Percentiles rank a stretch among this genome's conserved stretches.
Conservation (phyloP, 2,888 invertebrate species). For the Chromoteleia sp. region DNA sequence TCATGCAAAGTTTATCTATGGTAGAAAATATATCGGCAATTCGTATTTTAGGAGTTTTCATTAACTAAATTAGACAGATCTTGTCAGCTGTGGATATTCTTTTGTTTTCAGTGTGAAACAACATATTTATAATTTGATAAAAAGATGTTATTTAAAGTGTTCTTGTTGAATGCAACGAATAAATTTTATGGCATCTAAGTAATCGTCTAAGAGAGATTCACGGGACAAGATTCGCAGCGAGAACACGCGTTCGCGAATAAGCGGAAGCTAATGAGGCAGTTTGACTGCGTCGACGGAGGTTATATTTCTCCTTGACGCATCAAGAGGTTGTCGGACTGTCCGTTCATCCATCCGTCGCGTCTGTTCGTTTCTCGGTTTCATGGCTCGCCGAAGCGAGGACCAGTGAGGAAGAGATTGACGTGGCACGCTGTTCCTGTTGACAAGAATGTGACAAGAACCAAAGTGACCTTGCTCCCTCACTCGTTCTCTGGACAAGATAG, state of each 20-base stretch:
- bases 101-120: no score
- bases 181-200: conserved; percentile 31
- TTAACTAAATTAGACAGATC: no score
- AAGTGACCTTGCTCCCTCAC: conserved; percentile 79
- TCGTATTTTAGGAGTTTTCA: no score
- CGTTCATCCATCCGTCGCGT: conserved; percentile 75
- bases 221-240: conserved; percentile 61
- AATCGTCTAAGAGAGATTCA: conserved; percentile 41
- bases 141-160: neutral
- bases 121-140: no score
- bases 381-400: conserved; percentile 73
- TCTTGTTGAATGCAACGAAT: neutral
- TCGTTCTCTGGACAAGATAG: conserved; percentile 74
- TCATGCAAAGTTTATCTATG: no score
- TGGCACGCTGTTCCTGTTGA: conserved; percentile 83
- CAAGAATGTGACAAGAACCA: conserved; percentile 84
- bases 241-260: conserved; percentile 79
- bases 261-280: conserved; percentile 83
- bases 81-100: no score
- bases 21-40: no score
- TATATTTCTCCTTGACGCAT: conserved; percentile 85
- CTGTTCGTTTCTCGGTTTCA: conserved; percentile 75
- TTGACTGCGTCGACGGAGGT: conserved; percentile 80
- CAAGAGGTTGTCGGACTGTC: conserved; percentile 81
- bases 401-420: conserved; percentile 83